Evolutionary conservation across 1,140 invertebrate species (phyloP), one percentile per base, ranked within the genome.

Genomic region (Orussus abietinus): DNA sequence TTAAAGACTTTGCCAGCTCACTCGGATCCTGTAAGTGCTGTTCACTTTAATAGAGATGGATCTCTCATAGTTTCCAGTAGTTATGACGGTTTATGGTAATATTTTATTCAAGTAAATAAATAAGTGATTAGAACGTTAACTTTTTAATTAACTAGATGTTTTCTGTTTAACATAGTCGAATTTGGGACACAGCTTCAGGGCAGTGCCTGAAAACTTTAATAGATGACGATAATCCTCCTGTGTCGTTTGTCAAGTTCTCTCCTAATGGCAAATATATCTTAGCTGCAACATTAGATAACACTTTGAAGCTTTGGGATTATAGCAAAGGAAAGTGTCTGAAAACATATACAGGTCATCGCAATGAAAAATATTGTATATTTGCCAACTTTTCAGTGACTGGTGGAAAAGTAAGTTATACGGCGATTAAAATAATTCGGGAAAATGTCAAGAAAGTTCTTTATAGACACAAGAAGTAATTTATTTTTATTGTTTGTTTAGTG

Each of bases 311-410:
- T 30, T 99, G 97, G 97, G 97, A 99, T 71, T 99, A 98, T 72
- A 96, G 90, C 44, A 97, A 99, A 80, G 88, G 88, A 38, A 92
- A 92, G 76, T 97, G 94, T 72, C 75, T 99, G 11, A 99, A 99
- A 77, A 96, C 92, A 0, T 99, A 99, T 56, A 90, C 86, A 1
- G 96, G 96, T 1, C 97, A 99, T 69, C 91, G 90, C 68, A 99
- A 99, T 77, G 94, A 98, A 75, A 99, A 99, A 70, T 99, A 98
- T 74, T 99, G 97, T 69, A 96, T 99, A 68, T 99, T 99, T 76
- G 96, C 97, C 14, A 99, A 99, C 74, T 99, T 99, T 70, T 99
- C 96, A 36, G 95, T 99, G 3, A 99, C 97, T 30, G 97, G 96
- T 45, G 96, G 96, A 69, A 99, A 98, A 82, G 92, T 92, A 70